Conservation (phyloP, 2,113 vertebrate genomes). For the Apteryx mantelli region DNA sequence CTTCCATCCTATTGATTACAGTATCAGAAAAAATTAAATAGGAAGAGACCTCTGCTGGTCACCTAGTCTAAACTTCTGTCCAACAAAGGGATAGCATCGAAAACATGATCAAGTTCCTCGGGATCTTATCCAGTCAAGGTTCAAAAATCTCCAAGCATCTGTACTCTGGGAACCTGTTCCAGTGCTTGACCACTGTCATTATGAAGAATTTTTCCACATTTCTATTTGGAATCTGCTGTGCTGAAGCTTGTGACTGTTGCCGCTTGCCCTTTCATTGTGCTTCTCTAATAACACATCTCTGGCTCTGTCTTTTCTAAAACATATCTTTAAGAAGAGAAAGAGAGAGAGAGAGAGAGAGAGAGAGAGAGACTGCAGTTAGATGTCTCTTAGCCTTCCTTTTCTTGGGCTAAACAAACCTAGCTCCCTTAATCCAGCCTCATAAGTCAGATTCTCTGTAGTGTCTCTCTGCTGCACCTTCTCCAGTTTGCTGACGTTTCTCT, state of each 20-base stretch:
- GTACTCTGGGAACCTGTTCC: not conserved
- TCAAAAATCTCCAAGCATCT: not conserved
- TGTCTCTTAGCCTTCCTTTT: not conserved
- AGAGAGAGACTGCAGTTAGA: not conserved
- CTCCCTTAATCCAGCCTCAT: not conserved
- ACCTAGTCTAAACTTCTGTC: not conserved
- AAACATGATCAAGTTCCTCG: not conserved
- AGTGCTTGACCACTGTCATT: not conserved
- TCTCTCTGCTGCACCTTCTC: not conserved
- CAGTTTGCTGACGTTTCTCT: not conserved
- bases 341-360: not conserved
- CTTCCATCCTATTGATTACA: not conserved
- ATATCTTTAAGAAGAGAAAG: not conserved
- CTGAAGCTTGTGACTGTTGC: not conserved
- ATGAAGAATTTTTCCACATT: not conserved
- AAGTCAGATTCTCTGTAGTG: not conserved
- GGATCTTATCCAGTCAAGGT: not conserved
- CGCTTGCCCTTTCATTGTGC: not conserved
- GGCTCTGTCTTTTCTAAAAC: not conserved
- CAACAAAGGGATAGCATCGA: not conserved
- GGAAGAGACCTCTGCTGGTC: not conserved
- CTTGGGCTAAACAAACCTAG: not conserved
- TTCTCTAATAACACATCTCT: not conserved
- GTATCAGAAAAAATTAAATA: not conserved
- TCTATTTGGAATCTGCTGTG: not conserved